Percentiles rank a stretch among this genome's conserved stretches.
phyloP scores from a whole-genome alignment of 2,113 vertebrate genomes.

The Phalacrocorax pelagicus region DNA sequence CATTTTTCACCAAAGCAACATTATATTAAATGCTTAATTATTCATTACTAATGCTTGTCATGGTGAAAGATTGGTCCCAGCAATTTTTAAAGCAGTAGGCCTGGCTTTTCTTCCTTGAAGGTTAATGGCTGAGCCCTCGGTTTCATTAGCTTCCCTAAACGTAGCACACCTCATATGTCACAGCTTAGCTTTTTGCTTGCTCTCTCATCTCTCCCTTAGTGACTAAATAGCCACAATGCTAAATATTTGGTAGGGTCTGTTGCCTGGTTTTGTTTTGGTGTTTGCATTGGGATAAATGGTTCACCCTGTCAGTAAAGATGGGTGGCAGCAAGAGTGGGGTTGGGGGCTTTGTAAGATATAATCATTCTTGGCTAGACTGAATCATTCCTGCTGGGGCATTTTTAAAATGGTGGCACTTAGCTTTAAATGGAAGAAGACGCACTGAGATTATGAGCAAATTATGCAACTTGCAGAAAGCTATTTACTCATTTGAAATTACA shows the following conservation, averaged over 20 bases:
- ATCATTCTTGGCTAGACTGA: neutral
- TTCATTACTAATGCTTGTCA: constrained; percentile 93
- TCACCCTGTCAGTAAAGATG: neutral
- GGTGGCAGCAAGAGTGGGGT: neutral
- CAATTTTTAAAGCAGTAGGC: constrained; percentile 85
- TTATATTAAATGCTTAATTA: constrained; percentile 98
- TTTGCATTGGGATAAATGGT: neutral
- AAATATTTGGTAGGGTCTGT: neutral
- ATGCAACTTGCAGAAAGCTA: constrained; percentile 24
- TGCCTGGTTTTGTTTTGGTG: constrained; percentile 44
- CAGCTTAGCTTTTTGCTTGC: constrained; percentile 21
- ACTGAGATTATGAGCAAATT: constrained; percentile 58
- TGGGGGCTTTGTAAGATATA: neutral
- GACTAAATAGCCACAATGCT: neutral
- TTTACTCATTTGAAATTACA: constrained; percentile 24
- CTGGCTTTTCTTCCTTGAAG: constrained; percentile 81
- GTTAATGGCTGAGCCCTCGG: constrained; percentile 84
- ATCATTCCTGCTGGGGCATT: neutral
- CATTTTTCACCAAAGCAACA: constrained; percentile 86
- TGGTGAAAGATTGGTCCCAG: constrained; percentile 86
- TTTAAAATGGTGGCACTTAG: constrained; percentile 21
- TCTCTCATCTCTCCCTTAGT: neutral
- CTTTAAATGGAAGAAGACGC: constrained; percentile 24
- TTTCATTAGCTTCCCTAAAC: constrained; percentile 84
- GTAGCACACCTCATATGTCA: constrained; percentile 77